phyloP scores from a whole-genome alignment of 2,797 vertebrate genomes.

The Chlorospingus flavigularis region DNA sequence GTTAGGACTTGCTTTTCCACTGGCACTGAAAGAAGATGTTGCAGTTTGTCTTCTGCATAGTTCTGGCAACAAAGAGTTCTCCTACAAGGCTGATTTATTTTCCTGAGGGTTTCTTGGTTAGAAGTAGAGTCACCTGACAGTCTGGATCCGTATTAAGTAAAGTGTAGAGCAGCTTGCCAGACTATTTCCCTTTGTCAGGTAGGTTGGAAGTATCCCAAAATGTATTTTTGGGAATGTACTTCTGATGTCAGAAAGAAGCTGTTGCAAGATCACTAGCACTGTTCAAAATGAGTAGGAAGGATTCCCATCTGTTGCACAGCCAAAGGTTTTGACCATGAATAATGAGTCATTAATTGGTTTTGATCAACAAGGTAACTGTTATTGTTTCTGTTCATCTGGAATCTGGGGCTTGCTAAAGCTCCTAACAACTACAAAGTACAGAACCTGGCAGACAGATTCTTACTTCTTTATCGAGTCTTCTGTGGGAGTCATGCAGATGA shows the following conservation, averaged over 20 bases:
- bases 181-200: not conserved
- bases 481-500: not conserved
- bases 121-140: not conserved
- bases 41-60: not conserved
- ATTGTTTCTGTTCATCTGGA: constrained; percentile 40
- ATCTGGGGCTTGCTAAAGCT: not conserved
- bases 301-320: not conserved
- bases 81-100: not conserved
- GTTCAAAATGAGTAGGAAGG: constrained; percentile 11
- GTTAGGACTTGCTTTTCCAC: not conserved
- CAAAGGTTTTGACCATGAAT: constrained; percentile 15
- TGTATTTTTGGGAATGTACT: constrained; percentile 22
- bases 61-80: not conserved
- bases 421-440: not conserved
- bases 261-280: constrained; percentile 27
- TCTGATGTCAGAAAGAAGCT: constrained; percentile 2
- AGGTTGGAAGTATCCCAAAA: constrained; percentile 22
- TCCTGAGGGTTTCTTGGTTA: not conserved
- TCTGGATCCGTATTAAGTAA: not conserved
- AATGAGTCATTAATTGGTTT: constrained; percentile 43
- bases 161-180: not conserved
- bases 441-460: not conserved
- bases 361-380: constrained; percentile 33
- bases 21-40: not conserved
- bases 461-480: not conserved